Evolutionary conservation across 1,140 invertebrate genomes (phyloP).

Genomic region (Megalonaias nervosa): DNA sequence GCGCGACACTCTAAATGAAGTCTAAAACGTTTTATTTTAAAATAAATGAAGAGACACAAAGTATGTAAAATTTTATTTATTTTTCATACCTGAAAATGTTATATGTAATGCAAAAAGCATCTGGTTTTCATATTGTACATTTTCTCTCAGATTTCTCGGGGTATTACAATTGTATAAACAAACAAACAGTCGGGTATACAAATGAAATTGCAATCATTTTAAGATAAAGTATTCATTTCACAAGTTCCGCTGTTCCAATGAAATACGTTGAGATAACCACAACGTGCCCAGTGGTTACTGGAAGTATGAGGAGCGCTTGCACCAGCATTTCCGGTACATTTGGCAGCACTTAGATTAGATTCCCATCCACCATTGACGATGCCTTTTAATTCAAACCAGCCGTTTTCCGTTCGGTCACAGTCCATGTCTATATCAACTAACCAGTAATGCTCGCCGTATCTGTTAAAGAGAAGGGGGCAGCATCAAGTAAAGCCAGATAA

Average conservation of each 20-base stretch:
- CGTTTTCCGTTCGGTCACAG: constrained; percentile 70
- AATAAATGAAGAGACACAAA: too few species aligned
- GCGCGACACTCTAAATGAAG: too few species aligned
- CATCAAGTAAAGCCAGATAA: background rate
- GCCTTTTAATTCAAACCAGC: constrained; percentile 74
- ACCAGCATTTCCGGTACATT: constrained; percentile 64
- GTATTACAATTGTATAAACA: too few species aligned
- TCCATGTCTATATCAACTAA: constrained; percentile 73
- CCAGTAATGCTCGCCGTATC: constrained; percentile 73
- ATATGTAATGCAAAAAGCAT: too few species aligned
- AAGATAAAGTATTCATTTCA: constrained; percentile 50
- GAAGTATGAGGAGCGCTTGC: constrained; percentile 57
- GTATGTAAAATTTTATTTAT: too few species aligned
- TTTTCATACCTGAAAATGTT: too few species aligned
- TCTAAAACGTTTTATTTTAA: too few species aligned
- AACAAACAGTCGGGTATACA: too few species aligned
- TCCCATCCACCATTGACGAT: constrained; percentile 64
- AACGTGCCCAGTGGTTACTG: constrained; percentile 71
- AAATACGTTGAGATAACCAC: constrained; percentile 72
- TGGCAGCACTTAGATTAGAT: constrained; percentile 34
- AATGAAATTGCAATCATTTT: too few species aligned
- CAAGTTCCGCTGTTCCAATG: constrained; percentile 62
- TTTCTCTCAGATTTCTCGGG: too few species aligned
- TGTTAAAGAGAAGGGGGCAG: constrained; percentile 30
- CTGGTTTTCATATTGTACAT: too few species aligned